Evolutionary conservation across 2,797 vertebrate genomes (phyloP).

Genomic region (Falco cherrug): DNA sequence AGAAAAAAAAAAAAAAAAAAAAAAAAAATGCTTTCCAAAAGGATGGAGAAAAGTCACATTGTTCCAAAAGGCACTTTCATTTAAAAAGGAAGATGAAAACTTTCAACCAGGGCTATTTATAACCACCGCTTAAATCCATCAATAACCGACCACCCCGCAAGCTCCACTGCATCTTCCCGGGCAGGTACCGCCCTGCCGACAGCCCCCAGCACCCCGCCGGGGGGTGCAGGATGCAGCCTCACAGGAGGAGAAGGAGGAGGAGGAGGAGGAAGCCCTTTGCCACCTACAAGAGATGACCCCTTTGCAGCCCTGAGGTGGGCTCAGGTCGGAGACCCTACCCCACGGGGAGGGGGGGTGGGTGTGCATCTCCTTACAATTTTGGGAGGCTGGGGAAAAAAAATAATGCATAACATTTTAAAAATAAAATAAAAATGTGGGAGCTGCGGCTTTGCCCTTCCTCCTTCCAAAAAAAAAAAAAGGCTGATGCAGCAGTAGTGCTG

Average conservation of each 20-base stretch:
- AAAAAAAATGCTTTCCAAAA: neutral
- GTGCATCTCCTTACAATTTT: neutral
- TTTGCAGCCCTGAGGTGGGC: neutral
- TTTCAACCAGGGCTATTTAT: conserved; percentile 14
- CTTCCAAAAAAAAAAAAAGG: neutral
- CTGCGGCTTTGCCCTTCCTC: neutral
- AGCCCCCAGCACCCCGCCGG: neutral
- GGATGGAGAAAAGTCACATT: neutral
- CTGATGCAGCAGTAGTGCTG: neutral
- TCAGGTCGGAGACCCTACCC: rapidly evolving
- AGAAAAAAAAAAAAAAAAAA: neutral
- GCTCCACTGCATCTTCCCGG: neutral
- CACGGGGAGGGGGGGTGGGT: too few relatives aligned
- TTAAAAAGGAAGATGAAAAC: neutral
- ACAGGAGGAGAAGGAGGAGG: neutral
- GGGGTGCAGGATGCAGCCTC: neutral
- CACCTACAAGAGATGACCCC: neutral
- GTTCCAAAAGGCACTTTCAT: conserved; percentile 3
- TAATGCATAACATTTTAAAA: too few relatives aligned
- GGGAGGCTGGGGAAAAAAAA: neutral
- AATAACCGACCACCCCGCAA: neutral
- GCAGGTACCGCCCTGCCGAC: neutral
- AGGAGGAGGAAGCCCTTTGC: neutral
- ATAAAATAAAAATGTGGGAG: rapidly evolving
- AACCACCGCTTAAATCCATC: neutral